A percentile compares a stretch with the other conserved stretches of the same genome.
phyloP scores from a whole-genome alignment of 2,113 vertebrate species.

The Pteruthius melanotis region DNA sequence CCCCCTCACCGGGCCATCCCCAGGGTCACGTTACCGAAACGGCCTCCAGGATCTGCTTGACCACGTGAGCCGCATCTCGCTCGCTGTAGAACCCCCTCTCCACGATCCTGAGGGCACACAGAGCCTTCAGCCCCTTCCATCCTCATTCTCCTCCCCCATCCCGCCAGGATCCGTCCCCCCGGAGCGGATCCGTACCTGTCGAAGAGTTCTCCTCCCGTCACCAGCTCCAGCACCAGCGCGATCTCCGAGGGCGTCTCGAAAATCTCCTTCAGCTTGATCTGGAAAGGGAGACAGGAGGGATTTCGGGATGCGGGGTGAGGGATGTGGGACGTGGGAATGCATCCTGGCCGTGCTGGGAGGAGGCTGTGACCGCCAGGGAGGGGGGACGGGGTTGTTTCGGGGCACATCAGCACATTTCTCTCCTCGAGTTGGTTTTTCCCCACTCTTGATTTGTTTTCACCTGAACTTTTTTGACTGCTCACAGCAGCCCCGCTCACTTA shows the following conservation, averaged over 20 bases:
- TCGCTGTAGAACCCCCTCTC: conserved; percentile 90
- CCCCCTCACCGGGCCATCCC: rapidly evolving
- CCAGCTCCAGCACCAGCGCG: conserved; percentile 84
- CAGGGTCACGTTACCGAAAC: conserved; percentile 71
- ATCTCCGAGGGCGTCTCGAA: conserved; percentile 86
- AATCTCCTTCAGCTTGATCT: conserved; percentile 92
- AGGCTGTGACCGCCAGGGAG: rapidly evolving
- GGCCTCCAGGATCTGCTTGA: conserved; percentile 88
- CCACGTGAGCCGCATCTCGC: conserved; percentile 83
- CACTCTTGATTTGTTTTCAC: neutral
- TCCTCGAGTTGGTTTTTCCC: neutral
- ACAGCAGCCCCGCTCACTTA: neutral
- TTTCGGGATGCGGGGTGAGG: rapidly evolving
- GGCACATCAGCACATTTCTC: neutral
- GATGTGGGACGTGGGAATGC: rapidly evolving
- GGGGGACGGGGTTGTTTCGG: rapidly evolving
- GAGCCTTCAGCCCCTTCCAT: neutral
- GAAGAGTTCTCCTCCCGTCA: conserved; percentile 88
- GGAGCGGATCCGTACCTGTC: conserved; percentile 72
- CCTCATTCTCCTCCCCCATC: neutral
- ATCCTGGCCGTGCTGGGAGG: rapidly evolving
- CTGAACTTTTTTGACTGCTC: rapidly evolving
- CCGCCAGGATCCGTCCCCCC: rapidly evolving
- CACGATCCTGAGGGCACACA: conserved; percentile 76
- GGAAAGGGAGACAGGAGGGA: neutral